Evolutionary conservation across 1,140 invertebrate genomes (phyloP).

Genomic region (Diabrotica virgifera): DNA sequence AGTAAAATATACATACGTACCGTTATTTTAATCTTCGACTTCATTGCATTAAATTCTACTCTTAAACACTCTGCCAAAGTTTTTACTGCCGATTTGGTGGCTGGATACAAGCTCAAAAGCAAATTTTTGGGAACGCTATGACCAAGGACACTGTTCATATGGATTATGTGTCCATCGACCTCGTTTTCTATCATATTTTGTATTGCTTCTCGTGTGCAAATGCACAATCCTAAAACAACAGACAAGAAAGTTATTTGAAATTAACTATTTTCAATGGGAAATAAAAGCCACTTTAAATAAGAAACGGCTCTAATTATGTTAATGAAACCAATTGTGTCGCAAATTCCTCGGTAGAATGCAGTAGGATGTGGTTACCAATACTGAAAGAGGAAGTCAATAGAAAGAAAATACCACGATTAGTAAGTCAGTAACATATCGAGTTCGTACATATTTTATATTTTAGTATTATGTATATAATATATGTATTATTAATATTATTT

Average conservation of each 20-base stretch:
- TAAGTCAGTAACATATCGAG: too few relatives aligned
- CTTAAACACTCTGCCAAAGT: conserved; percentile 23
- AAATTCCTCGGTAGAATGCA: too few relatives aligned
- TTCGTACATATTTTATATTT: too few relatives aligned
- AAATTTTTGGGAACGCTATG: conserved; percentile 35
- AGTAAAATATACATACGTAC: neutral
- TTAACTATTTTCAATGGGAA: too few relatives aligned
- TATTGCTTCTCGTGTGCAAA: conserved; percentile 55
- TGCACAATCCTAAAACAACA: conserved; percentile 43
- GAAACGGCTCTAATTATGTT: too few relatives aligned
- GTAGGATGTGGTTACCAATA: too few relatives aligned
- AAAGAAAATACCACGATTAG: too few relatives aligned
- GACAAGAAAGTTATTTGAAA: conserved; percentile 27
- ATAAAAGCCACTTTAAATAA: too few relatives aligned
- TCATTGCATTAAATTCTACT: conserved; percentile 1
- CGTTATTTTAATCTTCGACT: conserved; percentile 13
- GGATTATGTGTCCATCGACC: conserved; percentile 24
- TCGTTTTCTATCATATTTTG: conserved; percentile 32
- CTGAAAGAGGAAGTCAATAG: too few relatives aligned
- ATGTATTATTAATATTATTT: too few relatives aligned
- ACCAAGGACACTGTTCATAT: conserved; percentile 38
- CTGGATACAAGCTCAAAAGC: conserved; percentile 46
- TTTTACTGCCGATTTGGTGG: conserved; percentile 52
- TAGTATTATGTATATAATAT: too few relatives aligned
- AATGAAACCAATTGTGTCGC: too few relatives aligned